Base-by-base conservation (phyloP, 1,140 invertebrate species). In the Penaeus indicus region DNA sequence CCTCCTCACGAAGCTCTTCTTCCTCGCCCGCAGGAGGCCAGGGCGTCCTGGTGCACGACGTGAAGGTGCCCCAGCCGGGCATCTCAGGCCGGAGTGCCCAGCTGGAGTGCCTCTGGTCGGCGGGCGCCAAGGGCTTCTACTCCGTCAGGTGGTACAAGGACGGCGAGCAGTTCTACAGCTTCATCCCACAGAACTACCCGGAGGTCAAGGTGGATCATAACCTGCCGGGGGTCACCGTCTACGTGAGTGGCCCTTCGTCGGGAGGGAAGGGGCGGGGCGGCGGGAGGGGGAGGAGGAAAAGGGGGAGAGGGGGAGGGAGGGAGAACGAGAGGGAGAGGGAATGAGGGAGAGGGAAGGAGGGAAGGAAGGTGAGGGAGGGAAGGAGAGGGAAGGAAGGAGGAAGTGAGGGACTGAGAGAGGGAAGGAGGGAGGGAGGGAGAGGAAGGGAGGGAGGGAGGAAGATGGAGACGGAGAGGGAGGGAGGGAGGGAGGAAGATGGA, bases 111-210 rank as follows among this genome's bases (percentile, higher is more conserved):
- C 32, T 63, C 27, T 88, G 80, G 80, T 4, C 10, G 21, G 54
- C 86, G 1, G 85, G 85, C n/a, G 16, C 5, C 21, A 25, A 38
- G 11, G 80, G 81, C 54, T 88, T 84, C 81, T 88, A 88, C 86
- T 88, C 86, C 72, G 86, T 88, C 21, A 22, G 86, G 22, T 88
- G 86, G 86, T 88, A 88, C 86, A 83, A 84, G 80, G 64, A 88
- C 79, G 72, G 64, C 60, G 86, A 88, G 42, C 86, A 88, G 67
- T 88, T 88, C 86, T 88, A 88, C 86, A 83, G 80, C 81, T 88
- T 62, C 81, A 80, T 88, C 13, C 80, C 81, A 38, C 62, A 77
- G 64, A 88, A 88, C 69, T 27, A 77, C 1, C 86, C 86, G 18
- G 62, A 78, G 61, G 78, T 72, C 7, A 88, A 88, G 81, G 86